Percentiles rank a stretch among this genome's conserved stretches.
These are phyloP conservation scores for Trachelus iudaicus DNA, from an alignment of 2,888 invertebrate genomes.

Conservation along the genomic window DNA sequence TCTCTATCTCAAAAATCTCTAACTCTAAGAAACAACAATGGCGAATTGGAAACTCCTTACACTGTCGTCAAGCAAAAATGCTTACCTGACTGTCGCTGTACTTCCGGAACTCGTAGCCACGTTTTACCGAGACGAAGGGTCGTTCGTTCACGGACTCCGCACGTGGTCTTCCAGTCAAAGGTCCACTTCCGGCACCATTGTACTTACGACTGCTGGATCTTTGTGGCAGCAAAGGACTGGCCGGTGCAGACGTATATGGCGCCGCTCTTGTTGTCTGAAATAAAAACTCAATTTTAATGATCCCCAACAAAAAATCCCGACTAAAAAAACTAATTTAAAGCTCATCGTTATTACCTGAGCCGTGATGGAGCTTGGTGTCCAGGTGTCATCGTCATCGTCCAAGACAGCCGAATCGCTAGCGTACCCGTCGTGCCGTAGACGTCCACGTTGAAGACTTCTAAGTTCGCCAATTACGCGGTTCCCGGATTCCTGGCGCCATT, in stretches of 20 bases:
- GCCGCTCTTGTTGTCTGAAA: constrained; percentile 43
- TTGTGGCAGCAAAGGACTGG: constrained; percentile 67
- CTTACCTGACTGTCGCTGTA: constrained; percentile 67
- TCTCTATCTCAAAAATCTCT: too few species aligned
- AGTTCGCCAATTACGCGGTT: constrained; percentile 72
- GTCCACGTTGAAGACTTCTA: constrained; percentile 66
- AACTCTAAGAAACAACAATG: too few species aligned
- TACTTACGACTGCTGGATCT: constrained; percentile 66
- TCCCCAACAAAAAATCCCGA: background rate
- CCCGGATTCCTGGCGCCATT: constrained; percentile 80
- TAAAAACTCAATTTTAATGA: background rate
- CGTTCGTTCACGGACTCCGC: constrained; percentile 69
- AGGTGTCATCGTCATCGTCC: constrained; percentile 79
- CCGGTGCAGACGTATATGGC: constrained; percentile 65
- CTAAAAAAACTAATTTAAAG: too few species aligned
- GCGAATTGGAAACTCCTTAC: too few species aligned
- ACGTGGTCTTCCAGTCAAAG: constrained; percentile 54
- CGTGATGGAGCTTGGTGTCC: constrained; percentile 47
- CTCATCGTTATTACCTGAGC: constrained; percentile 49
- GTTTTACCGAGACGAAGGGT: constrained; percentile 73
- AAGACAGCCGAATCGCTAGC: constrained; percentile 84
- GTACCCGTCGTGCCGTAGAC: constrained; percentile 76
- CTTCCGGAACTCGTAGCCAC: constrained; percentile 68
- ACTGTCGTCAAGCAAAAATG: background rate
- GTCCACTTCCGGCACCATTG: constrained; percentile 56